Percentiles rank a stretch among this genome's conserved stretches.
Conservation (phyloP, 2,888 invertebrate species). For the Aphidius colemani region DNA sequence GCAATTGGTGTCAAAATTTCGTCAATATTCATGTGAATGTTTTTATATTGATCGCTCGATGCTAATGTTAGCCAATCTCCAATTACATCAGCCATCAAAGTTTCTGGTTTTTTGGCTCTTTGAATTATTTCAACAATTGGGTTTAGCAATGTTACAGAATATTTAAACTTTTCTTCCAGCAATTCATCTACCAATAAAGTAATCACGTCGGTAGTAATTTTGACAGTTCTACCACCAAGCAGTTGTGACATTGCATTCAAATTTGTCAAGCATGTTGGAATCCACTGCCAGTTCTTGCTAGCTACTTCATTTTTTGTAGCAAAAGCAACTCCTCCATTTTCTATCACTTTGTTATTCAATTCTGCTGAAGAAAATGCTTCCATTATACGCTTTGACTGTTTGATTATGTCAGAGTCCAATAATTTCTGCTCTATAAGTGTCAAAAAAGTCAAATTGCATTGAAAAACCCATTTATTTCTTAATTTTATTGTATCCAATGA, state of each 20-base stretch:
- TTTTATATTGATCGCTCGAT: background rate
- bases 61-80: constrained; percentile 6
- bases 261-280: background rate
- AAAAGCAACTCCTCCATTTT: background rate
- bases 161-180: background rate
- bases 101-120: background rate
- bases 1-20: no score
- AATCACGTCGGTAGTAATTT: background rate
- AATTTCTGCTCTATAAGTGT: no score
- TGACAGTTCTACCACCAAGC: background rate
- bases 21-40: no score
- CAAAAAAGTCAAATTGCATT: no score
- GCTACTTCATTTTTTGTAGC: background rate
- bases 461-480: no score
- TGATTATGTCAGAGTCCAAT: no score
- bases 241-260: background rate
- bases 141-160: background rate
- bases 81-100: background rate
- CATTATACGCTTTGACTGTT: no score
- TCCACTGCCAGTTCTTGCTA: background rate
- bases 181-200: background rate
- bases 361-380: no score
- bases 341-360: no score
- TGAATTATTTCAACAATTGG: background rate
- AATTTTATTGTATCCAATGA: no score